Base-by-base conservation (phyloP, 2,113 vertebrate genomes). In the Spilogale gracilis region DNA sequence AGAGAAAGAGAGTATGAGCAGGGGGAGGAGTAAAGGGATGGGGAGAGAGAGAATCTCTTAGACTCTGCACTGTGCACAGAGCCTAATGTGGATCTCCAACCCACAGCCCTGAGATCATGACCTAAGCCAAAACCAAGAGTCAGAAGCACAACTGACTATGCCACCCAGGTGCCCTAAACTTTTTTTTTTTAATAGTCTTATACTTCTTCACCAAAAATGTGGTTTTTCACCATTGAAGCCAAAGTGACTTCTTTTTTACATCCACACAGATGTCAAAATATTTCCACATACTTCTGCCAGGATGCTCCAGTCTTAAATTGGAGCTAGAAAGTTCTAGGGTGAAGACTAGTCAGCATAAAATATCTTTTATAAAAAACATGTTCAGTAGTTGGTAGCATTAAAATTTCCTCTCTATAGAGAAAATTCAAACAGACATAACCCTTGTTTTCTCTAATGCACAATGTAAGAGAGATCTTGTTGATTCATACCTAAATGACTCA, bases 181-280 rank as follows among this genome's bases (percentile, higher is more conserved):
- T 69, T 69, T 61, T 61, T 61, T 61, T 69, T 23, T 73, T 63
- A 43, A 43, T 60, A 73, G 25, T 74, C 27, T 76, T 73, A 95
- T 48, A 71, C 5, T 69, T 94, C 58, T 94, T 97, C 38, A 95
- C 14, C 21, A 50, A 91, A 54, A 95, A 80, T 76, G 20, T 61
- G 0, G 2, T 91, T 83, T 30, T 30, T 16, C 50, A 9, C 14
- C 54, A 5, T 27, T 84, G 32, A 93, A 21, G 82, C 45, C 69
- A 74, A 96, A 96, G 50, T 83, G 17, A 79, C 56, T 85, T 5
- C 20, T 90, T 86, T 82, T 69, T 76, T 50, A 45, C 32, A 25
- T 73, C 61, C 16, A 65, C 3, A 27, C 0, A 61, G n/a, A 81
- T 69, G 17, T 81, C 52, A 87, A 89, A 91, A 74, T 73, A 91